phyloP scores from a whole-genome alignment of 2,888 invertebrate species.

The Himalopsyche japonica region DNA sequence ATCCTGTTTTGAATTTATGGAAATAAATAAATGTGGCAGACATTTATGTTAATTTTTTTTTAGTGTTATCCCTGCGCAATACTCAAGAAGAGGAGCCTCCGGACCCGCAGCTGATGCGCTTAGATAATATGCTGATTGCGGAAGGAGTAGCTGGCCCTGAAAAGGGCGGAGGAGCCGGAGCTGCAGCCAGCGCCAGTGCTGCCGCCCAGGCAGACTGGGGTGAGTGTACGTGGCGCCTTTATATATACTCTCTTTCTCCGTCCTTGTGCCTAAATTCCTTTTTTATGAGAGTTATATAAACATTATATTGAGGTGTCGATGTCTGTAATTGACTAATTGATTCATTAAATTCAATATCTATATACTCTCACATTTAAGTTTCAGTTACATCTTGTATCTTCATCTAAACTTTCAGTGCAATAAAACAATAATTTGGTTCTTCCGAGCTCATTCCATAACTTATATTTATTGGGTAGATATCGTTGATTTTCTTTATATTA shows the following conservation, averaged over 20 bases:
- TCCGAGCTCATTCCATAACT: too few relatives aligned
- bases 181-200: slow-evolving; percentile 87
- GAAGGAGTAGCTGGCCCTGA: slow-evolving; percentile 98
- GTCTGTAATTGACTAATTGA: too few relatives aligned
- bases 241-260: neutral
- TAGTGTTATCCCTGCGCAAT: slow-evolving; percentile 91
- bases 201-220: slow-evolving; percentile 73
- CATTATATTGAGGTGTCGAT: too few relatives aligned
- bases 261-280: neutral
- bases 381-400: neutral
- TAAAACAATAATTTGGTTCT: neutral
- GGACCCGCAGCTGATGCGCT: slow-evolving; percentile 96
- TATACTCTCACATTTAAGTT: neutral
- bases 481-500: too few relatives aligned
- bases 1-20: too few relatives aligned
- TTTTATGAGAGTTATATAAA: too few relatives aligned
- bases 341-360: too few relatives aligned
- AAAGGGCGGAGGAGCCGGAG: slow-evolving; percentile 86
- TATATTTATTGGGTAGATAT: too few relatives aligned
- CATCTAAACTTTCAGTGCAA: neutral
- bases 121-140: slow-evolving; percentile 98
- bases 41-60: slow-evolving; percentile 43
- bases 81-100: slow-evolving; percentile 98
- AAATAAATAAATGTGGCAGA: too few relatives aligned
- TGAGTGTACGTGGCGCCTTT: slow-evolving; percentile 43